phyloP scores from a whole-genome alignment of 1,140 invertebrate species.

The Philotrypesis tridentata region DNA sequence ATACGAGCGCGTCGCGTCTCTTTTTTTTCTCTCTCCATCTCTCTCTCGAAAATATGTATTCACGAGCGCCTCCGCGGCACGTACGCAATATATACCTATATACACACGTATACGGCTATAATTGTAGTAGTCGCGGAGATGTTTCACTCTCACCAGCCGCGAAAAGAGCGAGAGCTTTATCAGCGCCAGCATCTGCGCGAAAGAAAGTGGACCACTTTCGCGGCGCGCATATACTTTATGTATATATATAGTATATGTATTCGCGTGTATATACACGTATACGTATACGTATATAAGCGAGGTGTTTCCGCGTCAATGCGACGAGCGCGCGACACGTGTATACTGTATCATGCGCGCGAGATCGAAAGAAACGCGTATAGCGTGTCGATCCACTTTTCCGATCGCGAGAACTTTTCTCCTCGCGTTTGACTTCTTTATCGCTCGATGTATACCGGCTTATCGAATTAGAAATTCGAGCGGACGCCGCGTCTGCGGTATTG shows the following conservation, averaged over 20 bases:
- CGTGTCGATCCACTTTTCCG: slow-evolving; percentile 7
- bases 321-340: background rate
- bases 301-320: slow-evolving; percentile 8
- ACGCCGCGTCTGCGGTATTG: no score
- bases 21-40: no score
- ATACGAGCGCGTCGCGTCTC: background rate
- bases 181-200: slow-evolving; percentile 18
- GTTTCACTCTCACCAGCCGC: background rate
- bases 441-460: background rate
- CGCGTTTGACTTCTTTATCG: background rate
- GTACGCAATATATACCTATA: no score
- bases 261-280: no score
- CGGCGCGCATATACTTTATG: no score
- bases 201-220: slow-evolving; percentile 47
- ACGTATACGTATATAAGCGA: no score
- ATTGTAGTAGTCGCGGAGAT: background rate
- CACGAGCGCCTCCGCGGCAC: background rate
- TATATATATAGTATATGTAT: no score
- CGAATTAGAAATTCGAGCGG: no score
- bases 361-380: slow-evolving; percentile 2
- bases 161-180: slow-evolving; percentile 20
- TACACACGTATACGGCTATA: background rate
- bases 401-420: background rate
- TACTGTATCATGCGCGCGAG: no score
- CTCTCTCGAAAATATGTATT: background rate